phyloP scores from a whole-genome alignment of 92 coral and sea anemone species.

The Nematostella vectensis region DNA sequence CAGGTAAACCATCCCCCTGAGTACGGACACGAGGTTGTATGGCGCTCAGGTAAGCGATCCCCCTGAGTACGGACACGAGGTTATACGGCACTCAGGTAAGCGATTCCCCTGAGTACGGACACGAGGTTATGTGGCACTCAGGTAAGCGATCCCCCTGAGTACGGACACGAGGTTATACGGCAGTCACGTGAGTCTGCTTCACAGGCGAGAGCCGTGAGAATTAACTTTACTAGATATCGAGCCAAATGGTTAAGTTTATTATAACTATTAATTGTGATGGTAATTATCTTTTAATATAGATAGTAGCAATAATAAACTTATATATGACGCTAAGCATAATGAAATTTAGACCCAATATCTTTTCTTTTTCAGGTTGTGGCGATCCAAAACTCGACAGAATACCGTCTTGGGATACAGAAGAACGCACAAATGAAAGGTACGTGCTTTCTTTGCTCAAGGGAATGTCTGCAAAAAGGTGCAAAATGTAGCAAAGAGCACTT shows the following conservation, averaged over 20 bases:
- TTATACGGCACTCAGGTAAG: constrained; percentile 84
- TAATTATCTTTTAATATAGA: too few species aligned
- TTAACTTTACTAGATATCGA: too few species aligned
- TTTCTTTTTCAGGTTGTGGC: constrained; percentile 46
- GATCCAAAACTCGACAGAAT: constrained; percentile 61
- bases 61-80: constrained; percentile 74
- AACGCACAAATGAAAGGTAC: constrained; percentile 48
- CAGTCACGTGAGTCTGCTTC: constrained; percentile 69
- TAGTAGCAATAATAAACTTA: too few species aligned
- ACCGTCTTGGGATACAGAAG: constrained; percentile 62
- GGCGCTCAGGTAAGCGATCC: constrained; percentile 90
- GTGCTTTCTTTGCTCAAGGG: too few species aligned
- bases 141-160: constrained; percentile 90
- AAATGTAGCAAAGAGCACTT: too few species aligned
- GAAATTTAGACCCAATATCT: too few species aligned
- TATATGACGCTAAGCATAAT: too few species aligned
- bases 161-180: constrained; percentile 81
- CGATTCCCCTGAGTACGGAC: constrained; percentile 88
- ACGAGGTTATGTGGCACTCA: constrained; percentile 72
- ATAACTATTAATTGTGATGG: too few species aligned
- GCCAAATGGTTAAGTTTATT: too few species aligned
- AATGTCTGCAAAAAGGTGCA: too few species aligned
- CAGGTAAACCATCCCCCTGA: constrained; percentile 73
- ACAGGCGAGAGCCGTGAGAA: too few species aligned
- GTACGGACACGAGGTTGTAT: constrained; percentile 75